These are phyloP conservation scores for Anastrepha obliqua DNA, from an alignment of 1,140 invertebrate species.

Conservation along the genomic window DNA sequence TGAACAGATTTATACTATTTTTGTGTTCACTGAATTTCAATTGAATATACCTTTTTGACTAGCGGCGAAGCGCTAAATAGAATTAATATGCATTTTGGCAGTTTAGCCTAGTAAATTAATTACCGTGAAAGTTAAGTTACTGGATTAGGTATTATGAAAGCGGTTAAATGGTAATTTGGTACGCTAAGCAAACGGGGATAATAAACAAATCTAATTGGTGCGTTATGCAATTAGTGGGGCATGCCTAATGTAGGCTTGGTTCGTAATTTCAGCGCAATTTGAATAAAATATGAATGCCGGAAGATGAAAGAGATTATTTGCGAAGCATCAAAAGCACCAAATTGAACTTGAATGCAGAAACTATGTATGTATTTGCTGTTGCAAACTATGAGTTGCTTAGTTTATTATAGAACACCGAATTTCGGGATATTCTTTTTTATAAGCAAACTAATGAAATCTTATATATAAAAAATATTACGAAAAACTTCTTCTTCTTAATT, in stretches of 20 bases:
- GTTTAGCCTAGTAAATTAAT: conserved; percentile 6
- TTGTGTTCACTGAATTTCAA: conserved; percentile 25
- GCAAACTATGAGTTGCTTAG: no score
- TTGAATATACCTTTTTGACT: neutral
- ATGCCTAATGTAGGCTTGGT: neutral
- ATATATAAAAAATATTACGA: no score
- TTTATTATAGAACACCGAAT: no score
- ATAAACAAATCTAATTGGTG: neutral
- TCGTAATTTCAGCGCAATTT: no score
- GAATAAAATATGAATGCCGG: no score
- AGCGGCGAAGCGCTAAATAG: neutral
- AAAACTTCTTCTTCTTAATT: no score
- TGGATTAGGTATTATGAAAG: neutral
- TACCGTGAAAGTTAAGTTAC: neutral
- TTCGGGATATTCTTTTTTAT: no score
- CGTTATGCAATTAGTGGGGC: neutral
- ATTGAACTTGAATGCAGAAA: no score
- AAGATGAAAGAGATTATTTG: no score
- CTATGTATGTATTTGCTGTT: no score
- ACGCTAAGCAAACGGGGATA: neutral
- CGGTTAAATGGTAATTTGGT: neutral
- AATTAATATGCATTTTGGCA: neutral
- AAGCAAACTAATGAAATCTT: no score
- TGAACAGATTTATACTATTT: neutral
- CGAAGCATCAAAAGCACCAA: no score